Evolutionary conservation across 2,888 invertebrate species (phyloP), one percentile per base, ranked within the genome.

Genomic region (Agrenia bidenticulata): DNA sequence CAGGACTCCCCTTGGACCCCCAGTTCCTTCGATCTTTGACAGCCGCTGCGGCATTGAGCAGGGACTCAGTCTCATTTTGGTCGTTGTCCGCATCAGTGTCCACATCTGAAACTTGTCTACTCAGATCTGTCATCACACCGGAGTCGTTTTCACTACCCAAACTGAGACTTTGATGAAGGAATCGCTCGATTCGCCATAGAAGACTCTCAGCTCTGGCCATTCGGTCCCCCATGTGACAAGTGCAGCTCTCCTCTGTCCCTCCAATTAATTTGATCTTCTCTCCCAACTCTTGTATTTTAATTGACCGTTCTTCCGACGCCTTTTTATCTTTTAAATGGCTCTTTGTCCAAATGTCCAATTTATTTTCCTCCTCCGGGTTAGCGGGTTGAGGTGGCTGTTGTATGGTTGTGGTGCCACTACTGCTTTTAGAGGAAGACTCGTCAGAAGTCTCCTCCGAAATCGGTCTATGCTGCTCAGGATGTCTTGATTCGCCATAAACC

Each of bases 111-210:
- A 87, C 83, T 69, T 85, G 85, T 61, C 86, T 82, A 73, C 87
- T 87, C 80, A 87, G 83, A 77, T 88, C 88, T 0, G 87, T 88
- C 73, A 75, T 73, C 0, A 88, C 87, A 0, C 88, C 88, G 0
- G 88, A 88, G 78, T 88, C 88, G 37, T 83, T 83, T 76, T 88
- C 88, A 77, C 87, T 87, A 2, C 77, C 75, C 19, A 73, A 54
- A 57, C 72, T 72, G 45, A 76, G 66, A 51, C 73, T 76, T 67
- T 77, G 74, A 53, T 76, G 73, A 23, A 75, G 73, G 59, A 75
- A 74, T 32, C 73, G 58, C 42, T 75, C 74, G 27, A 76, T 75
- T 61, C 74, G 55, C 73, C 75, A 76, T 7, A 76, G 61, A 15
- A 76, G 66, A 61, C 67, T 72, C 58, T 76, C 76, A 21, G 76